Evolutionary conservation across 2,797 vertebrate species (phyloP).

Genomic region (Oreortyx pictus): DNA sequence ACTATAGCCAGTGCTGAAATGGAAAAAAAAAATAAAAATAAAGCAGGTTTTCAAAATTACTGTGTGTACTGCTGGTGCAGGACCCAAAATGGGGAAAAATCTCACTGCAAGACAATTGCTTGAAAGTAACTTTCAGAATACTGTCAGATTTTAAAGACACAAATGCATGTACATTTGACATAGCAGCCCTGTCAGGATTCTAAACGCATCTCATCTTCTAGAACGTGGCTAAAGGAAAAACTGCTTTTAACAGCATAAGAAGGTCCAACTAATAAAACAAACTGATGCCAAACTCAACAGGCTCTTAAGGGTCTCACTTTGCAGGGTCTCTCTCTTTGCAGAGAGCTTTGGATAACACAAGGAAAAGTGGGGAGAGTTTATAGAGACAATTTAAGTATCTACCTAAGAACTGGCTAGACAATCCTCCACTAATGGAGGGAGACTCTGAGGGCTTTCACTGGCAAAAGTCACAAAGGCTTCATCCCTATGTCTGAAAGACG

Average conservation of each 20-base stretch:
- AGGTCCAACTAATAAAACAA: neutral
- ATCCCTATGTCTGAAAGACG: neutral
- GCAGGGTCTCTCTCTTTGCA: neutral
- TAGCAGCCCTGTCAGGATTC: neutral
- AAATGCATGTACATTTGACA: neutral
- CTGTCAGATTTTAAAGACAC: neutral
- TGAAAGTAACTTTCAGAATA: neutral
- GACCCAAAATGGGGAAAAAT: neutral
- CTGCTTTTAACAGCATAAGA: neutral
- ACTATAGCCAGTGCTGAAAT: neutral
- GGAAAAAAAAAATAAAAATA: constrained; percentile 33
- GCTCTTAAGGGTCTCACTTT: neutral
- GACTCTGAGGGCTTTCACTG: neutral
- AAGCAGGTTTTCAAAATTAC: constrained; percentile 15
- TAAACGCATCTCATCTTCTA: neutral
- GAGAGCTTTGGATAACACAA: neutral
- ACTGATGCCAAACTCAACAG: neutral
- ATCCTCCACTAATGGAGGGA: neutral
- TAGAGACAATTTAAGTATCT: neutral
- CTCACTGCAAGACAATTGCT: neutral
- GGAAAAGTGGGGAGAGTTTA: neutral
- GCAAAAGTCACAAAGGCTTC: neutral
- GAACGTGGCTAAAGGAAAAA: neutral
- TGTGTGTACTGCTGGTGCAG: neutral
- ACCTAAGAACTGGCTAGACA: neutral